Evolutionary conservation across 2,797 vertebrate genomes (phyloP), one percentile per base, ranked within the genome.

Genomic region (Catamblyrhynchus diadema): DNA sequence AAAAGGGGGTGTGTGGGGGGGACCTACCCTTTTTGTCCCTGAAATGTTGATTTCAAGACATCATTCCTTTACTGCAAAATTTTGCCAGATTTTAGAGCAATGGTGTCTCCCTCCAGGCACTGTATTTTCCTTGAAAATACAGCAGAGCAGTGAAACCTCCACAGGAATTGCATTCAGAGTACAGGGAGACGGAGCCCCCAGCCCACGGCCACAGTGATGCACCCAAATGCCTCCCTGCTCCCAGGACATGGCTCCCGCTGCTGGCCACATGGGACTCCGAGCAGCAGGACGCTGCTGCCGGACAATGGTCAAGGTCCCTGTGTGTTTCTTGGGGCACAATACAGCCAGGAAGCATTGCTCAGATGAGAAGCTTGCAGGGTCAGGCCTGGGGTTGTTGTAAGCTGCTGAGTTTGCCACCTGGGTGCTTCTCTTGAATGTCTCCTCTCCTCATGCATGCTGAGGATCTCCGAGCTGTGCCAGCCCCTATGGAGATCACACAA

Each of bases 281-380:
- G 41, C 27, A 54, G 35, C 1, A 2, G 33, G 28, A 72, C 2
- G 1, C 44, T 60, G 73, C 81, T 0, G 0, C 28, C 1, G 1
- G 71, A 20, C 1, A 16, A 42, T 15, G 44, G 20, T 27, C 74
- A 50, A 35, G 18, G 39, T 41, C 14, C 14, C 19, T 0, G 0
- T 14, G 16, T 18, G 60, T 61, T 86, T 82, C 56, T 57, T 27
- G n/a, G 53, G 44, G 50, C 33, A 44, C 50, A 2, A 0, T 11
- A 64, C 1, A 1, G 48, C n/a, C 35, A 50, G 27, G 41, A 27
- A 71, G 28, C 0, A 0, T 9, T 51, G 20, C 22, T 61, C 51
- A 33, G 44, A 32, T 27, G 33, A 86, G 54, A 61, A 86, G 12
- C 30, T 60, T 54, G 30, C 1, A 1, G n/a, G 44, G 41, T 86